Evolutionary conservation across 2,113 vertebrate species (phyloP), one percentile per base, ranked within the genome.

Genomic region (Pungitius pungitius): DNA sequence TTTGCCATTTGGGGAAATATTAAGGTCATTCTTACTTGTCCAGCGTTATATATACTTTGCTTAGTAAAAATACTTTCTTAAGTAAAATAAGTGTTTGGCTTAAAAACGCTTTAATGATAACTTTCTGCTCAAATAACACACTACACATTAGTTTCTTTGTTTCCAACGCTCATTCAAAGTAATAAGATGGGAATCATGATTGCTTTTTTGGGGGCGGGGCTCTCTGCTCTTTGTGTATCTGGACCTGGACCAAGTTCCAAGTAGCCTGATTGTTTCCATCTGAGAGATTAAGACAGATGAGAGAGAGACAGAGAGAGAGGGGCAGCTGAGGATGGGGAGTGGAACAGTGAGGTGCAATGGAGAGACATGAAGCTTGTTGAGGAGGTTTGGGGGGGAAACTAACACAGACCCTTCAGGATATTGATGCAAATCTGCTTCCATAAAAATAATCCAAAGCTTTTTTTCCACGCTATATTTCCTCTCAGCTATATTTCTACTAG

Each of bases 211-310:
- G 33, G 33, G 33, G 33, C 33, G 33, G 33, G 33, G 33, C 33
- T 35, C 54, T 22, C 35, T 24, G 26, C 20, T 47, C 11, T 51
- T 27, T 43, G 33, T 62, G 39, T 30, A 60, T 58, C 24, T 74
- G 66, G 56, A 81, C 14, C 26, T 59, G 58, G 61, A 79, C 39
- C 75, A 67, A n/a, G 12, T 74, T 35, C 55, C 8, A 7, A 0
- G 84, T 77, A 85, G 85, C 75, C 67, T 81, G 70, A 92, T 79
- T 45, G 42, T 69, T 89, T 91, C 87, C 85, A 88, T 85, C 70
- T 75, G 85, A 24, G 67, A 70, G 52, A 7, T 69, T 35, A 56
- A 73, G 74, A 72, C 39, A 12, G 70, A 82, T 58, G 59, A 75
- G 42, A 13, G 14, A 22, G 33, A 63, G 20, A 37, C 6, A 7